Evolutionary conservation across 1,140 invertebrate species (phyloP), one percentile per base, ranked within the genome.

Genomic region (Dendrolimus punctatus): DNA sequence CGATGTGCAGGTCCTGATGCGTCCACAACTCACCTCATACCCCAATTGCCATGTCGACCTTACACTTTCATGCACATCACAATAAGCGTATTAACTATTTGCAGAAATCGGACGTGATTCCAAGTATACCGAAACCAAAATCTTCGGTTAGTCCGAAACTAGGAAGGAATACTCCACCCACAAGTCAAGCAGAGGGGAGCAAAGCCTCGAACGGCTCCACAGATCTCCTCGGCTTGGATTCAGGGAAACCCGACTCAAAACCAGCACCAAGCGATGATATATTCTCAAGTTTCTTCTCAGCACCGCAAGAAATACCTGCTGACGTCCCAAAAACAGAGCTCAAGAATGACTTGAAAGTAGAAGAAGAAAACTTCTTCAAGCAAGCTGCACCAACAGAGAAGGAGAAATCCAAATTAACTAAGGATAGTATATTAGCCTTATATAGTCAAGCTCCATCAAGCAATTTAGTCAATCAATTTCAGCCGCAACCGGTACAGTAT

Each of bases 401-500:
- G 62, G 92, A 93, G 66, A 93, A 93, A 60, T 92, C 91, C 55
- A 95, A 96, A 87, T 88, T 98, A 80, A 96, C 95, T 37, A 98
- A 96, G 85, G 96, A 98, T 71, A 98, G 96, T 75, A 98, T 98
- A 84, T 87, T 98, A 75, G 96, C 96, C 5, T 80, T 98, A 39
- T 98, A 97, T 80, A 93, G 92, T 60, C 94, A 91, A 67, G 88
- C 89, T 7, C 90, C 90, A 5, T 58, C 69, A 23, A 74, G 65
- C 2, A 80, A 77, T 60, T 60, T 81, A 81, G 71, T 54, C 23
- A 80, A 66, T 65, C 78, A 84, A 67, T 81, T 76, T 58, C 62
- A 62, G 8, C 60, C 69, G 2, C 69, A 66, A 53, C 64, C 55
- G 0, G 40, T 50, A 5, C 10, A 46, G n/a, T 64, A 59, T 42